Base-by-base conservation (phyloP, 2,888 invertebrate genomes). In the Sphinx pinastri region DNA sequence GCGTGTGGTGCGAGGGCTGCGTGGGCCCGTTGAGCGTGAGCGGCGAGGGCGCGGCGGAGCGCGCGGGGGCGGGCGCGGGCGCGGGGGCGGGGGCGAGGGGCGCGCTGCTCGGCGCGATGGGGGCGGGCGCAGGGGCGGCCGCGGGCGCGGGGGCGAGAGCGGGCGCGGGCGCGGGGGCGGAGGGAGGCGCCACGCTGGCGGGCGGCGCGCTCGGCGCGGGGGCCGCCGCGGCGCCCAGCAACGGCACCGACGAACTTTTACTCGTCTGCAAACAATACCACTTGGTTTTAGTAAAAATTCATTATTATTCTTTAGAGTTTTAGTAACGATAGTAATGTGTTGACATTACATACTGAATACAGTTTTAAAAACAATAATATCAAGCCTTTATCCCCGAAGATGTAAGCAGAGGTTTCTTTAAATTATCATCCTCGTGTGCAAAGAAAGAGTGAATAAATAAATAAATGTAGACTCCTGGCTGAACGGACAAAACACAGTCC, bases 1-100 rank as follows among this genome's bases (percentile, higher is more conserved):
- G 89, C 80, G 87, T 81, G 73, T 82, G 88, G 72, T 78, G 80
- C 71, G 80, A 69, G 69, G 80, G 82, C 70, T 79, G 85, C 79
- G 86, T 79, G 75, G 90, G 91, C 10, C 92, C 88, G 84, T 94
- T 92, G 74, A 94, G 88, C 58, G 94, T 89, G 77, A 89, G 86
- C 73, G 91, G 91, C 71, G 88, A 90, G 70, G 90, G 82, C 38
- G 19, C 19, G 13, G 12, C 13, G 11, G 13, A 38, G 38, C 38
- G 38, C 75, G 88, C 73, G 88, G 89, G 69, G 89, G 82, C 75
- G 88, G 60, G n/a, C 16, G 11, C 16, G 12, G 16, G 82, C 74
- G 85, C 78, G 69, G 76, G 82, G 66, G 76, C 79, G 74, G 88
- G 77, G 51, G 78, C 81, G n/a, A n/a, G n/a, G 72, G 79, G 74